Base-by-base conservation (phyloP, 1,140 invertebrate species). In the Lepidurus apus region DNA sequence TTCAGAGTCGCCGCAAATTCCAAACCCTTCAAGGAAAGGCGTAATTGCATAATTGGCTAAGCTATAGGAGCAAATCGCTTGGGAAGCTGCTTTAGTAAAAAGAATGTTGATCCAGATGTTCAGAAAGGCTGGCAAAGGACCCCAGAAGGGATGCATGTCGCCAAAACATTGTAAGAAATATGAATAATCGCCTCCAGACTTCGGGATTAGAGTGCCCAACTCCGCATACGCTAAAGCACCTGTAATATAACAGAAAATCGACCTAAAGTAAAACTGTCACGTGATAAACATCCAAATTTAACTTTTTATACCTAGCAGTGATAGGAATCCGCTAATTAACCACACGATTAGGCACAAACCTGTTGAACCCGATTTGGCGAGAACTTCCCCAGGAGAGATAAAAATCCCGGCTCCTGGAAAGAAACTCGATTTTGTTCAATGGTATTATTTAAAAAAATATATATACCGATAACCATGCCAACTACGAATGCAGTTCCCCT, bases 331-430 rank as follows among this genome's bases (percentile, higher is more conserved):
- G 83, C 93, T 95, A 1, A 90, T 84, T 7, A 89, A 87, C 95
- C 95, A 97, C 43, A 96, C 88, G 13, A 96, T 85, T 1, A 97
- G 86, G 81, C 93, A 93, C 80, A 94, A 86, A 17, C 90, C 94
- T 1, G 96, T 90, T 8, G 94, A 95, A 26, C 93, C 93, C 1
- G 93, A 91, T 82, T 92, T 88, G 80, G 90, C 84, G 4, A 96
- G 85, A 2, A 95, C 93, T 34, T 91, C 92, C 45, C 92, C 90
- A 1, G 95, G 94, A 0, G 94, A 94, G 1, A 97, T 90, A 82
- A 97, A 97, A 76, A 97, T 96, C 65, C 95, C 95, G 17, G 93
- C 95, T 53, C 94, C 91, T 91, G 17, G 45, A 11, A 47, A 47
- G 9, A 47, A 10, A 17, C 26, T 34, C 5, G 17, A 11, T 47